A percentile compares a stretch with the other conserved stretches of the same genome.
Evolutionary conservation across 2,113 vertebrate genomes (phyloP).

Genomic region (Varanus salvator): DNA sequence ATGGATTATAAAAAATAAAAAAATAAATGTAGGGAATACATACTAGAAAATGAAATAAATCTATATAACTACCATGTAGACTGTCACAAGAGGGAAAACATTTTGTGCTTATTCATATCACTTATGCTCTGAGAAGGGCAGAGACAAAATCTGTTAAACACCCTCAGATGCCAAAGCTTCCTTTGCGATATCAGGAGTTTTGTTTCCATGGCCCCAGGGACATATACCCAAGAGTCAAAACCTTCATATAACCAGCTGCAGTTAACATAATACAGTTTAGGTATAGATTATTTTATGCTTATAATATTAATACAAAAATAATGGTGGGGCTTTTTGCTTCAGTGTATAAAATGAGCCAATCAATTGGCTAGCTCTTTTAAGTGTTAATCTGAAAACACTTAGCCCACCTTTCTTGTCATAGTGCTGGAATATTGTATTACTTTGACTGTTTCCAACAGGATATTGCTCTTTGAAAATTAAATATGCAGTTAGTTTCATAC

Average conservation of each 20-base stretch:
- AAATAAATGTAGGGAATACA: no score
- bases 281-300: background rate
- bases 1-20: no score
- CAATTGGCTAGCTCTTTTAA: conserved; percentile 58
- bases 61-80: no score
- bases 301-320: conserved; percentile 34
- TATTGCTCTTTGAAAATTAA: conserved; percentile 63
- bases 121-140: no score
- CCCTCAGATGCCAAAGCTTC: no score
- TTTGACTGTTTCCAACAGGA: conserved; percentile 59
- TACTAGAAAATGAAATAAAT: no score
- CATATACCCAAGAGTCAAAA: background rate
- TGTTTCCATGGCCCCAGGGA: no score
- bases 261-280: background rate
- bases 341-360: conserved; percentile 52
- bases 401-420: conserved; percentile 40
- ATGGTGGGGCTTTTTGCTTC: conserved; percentile 37
- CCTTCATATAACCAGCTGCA: background rate
- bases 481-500: conserved; percentile 57
- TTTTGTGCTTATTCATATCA: no score
- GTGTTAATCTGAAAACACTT: conserved; percentile 7
- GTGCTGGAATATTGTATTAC: conserved; percentile 65
- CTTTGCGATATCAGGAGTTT: no score
- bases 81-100: no score
- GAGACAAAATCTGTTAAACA: no score